Evolutionary conservation across 2,113 vertebrate genomes (phyloP).

Genomic region (Dicentrarchus labrax): DNA sequence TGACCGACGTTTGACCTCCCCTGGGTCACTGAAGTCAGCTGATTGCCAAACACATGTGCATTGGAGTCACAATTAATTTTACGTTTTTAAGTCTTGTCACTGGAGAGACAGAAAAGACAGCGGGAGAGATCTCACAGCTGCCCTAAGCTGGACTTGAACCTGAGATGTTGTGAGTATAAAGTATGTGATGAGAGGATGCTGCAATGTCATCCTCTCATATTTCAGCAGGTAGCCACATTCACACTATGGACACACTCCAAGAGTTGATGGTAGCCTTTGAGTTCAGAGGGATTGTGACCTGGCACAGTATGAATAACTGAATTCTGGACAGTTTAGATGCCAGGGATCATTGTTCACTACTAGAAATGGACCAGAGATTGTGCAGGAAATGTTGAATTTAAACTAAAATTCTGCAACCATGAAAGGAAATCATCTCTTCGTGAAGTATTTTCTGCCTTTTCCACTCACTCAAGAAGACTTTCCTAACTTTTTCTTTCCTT

Average conservation of each 20-base stretch:
- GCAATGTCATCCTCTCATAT: too few relatives aligned
- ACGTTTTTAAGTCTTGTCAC: background rate
- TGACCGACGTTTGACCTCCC: background rate
- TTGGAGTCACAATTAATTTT: background rate
- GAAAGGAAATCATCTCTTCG: background rate
- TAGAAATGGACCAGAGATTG: slow-evolving; percentile 23
- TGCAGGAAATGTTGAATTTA: background rate
- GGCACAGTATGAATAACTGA: background rate
- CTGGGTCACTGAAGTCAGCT: slow-evolving; percentile 16
- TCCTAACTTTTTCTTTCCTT: background rate
- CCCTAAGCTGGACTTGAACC: background rate
- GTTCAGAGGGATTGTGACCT: background rate
- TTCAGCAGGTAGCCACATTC: background rate
- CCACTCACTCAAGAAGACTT: background rate
- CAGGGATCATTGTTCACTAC: background rate
- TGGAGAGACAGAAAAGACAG: background rate
- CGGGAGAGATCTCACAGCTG: background rate
- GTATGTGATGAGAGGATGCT: too few relatives aligned
- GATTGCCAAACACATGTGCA: slow-evolving; percentile 36
- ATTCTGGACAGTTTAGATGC: background rate
- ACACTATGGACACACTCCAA: background rate
- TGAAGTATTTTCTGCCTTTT: slow-evolving; percentile 16
- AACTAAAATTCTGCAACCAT: slow-evolving; percentile 8
- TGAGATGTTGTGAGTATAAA: background rate
- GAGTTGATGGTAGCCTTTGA: background rate